Evolutionary conservation across 2,888 invertebrate species (phyloP), one percentile per base, ranked within the genome.

Genomic region (Therioaphis trifolii): DNA sequence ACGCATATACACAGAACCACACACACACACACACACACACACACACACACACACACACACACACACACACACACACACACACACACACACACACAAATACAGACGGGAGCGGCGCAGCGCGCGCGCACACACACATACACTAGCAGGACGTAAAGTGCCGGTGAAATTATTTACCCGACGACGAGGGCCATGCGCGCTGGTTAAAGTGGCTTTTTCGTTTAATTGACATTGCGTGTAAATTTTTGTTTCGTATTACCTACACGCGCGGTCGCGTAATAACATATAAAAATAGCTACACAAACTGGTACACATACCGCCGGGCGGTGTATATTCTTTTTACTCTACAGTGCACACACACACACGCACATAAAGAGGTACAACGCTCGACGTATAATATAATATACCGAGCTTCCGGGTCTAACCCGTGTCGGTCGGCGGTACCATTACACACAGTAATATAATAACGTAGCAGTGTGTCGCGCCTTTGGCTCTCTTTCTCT

Each of bases 141-240:
- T n/a, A n/a, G n/a, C n/a, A n/a, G n/a, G 21, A 21, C n/a, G 43
- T 75, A 58, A 61, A 75, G 61, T 75, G 61, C 75, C 61, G 61
- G 75, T 43, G 43, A 75, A 75, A 75, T 75, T 61, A 61, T 75
- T 75, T 75, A 46, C 55, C 71, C 71, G 49, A 27, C 49, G 71
- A 43, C 27, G 49, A 27, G 71, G 69, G 46, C 46, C 27, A 29
- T 24, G 46, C 11, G 69, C 69, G 18, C 46, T 46, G 69, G 69
- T 69, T 27, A 29, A 71, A 71, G 71, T 71, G 49, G 71, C 71
- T 71, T 71, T 71, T 71, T 71, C 71, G 71, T 71, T 71, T 71
- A 71, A 71, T 71, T 71, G 71, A 71, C 71, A 71, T 71, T 71
- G 71, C 71, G 71, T 71, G 71, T 71, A 49, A 18, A 71, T 71